phyloP scores from a whole-genome alignment of 2,888 invertebrate species.

The Pomacea canaliculata region DNA sequence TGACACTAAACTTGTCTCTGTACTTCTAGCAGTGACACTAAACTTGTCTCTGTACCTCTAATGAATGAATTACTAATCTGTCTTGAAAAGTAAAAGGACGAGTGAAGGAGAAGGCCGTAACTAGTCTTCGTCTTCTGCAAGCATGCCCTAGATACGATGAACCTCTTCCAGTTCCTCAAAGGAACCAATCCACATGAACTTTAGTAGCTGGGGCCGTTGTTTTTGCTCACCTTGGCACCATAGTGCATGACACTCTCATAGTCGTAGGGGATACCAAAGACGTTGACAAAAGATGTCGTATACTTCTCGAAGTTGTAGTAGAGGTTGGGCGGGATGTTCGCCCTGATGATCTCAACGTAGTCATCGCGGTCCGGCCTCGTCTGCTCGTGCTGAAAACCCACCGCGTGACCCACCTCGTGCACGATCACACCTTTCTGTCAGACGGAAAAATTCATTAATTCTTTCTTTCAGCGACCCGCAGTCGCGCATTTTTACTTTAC shows the following conservation, averaged over 20 bases:
- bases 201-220: too few species aligned
- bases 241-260: slow-evolving; percentile 61
- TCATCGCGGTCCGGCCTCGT: slow-evolving; percentile 49
- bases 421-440: slow-evolving; percentile 34
- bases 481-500: neutral
- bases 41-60: too few species aligned
- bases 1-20: too few species aligned
- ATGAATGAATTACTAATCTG: too few species aligned
- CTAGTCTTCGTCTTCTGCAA: too few species aligned
- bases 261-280: slow-evolving; percentile 51
- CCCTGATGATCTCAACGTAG: slow-evolving; percentile 43
- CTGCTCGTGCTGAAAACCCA: slow-evolving; percentile 56
- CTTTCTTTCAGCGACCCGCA: neutral
- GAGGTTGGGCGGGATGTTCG: slow-evolving; percentile 42
- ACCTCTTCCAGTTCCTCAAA: too few species aligned
- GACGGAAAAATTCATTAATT: neutral
- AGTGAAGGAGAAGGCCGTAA: too few species aligned
- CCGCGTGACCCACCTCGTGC: slow-evolving; percentile 54
- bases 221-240: slow-evolving; percentile 35
- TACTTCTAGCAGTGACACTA: too few species aligned
- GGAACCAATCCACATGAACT: too few species aligned
- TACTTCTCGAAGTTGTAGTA: slow-evolving; percentile 51
- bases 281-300: slow-evolving; percentile 34
- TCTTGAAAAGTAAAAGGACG: too few species aligned
- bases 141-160: too few species aligned